A percentile compares a stretch with the other conserved stretches of the same genome.
Conservation (phyloP, 2,797 vertebrate species). For the Menidia menidia region DNA sequence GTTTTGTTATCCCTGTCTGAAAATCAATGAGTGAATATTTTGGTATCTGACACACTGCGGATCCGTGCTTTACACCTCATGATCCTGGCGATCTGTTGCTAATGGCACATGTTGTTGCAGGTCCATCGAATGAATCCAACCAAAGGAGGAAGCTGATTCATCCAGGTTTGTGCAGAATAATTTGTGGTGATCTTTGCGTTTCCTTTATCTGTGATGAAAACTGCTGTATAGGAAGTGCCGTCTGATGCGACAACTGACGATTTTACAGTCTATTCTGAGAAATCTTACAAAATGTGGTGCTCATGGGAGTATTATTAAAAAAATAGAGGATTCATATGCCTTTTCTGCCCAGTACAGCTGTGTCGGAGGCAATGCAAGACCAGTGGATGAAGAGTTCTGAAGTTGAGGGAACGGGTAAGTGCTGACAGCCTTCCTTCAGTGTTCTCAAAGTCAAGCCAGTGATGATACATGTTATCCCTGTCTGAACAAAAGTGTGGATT, state of each 20-base stretch:
- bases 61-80: fast-evolving
- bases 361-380: fast-evolving
- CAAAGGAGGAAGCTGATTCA: fast-evolving
- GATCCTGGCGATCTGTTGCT: background rate
- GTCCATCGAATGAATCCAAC: fast-evolving
- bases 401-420: slow-evolving; percentile 33
- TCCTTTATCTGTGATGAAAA: slow-evolving; percentile 70
- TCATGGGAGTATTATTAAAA: fast-evolving
- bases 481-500: slow-evolving; percentile 80
- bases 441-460: slow-evolving; percentile 49
- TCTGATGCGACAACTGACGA: slow-evolving; percentile 86
- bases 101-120: slow-evolving; percentile 37
- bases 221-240: slow-evolving; percentile 83
- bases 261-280: slow-evolving; percentile 72
- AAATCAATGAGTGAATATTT: slow-evolving; percentile 45
- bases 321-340: fast-evolving
- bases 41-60: slow-evolving; percentile 62
- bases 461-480: slow-evolving; percentile 86
- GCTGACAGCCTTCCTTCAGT: fast-evolving
- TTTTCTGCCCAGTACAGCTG: slow-evolving; percentile 7
- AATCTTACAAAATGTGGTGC: fast-evolving
- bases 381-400: background rate
- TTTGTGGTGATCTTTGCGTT: fast-evolving
- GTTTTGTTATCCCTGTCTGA: slow-evolving; percentile 80
- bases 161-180: slow-evolving; percentile 44